Evolutionary conservation across 2,113 vertebrate species (phyloP).

Genomic region (Nettapus auritus): DNA sequence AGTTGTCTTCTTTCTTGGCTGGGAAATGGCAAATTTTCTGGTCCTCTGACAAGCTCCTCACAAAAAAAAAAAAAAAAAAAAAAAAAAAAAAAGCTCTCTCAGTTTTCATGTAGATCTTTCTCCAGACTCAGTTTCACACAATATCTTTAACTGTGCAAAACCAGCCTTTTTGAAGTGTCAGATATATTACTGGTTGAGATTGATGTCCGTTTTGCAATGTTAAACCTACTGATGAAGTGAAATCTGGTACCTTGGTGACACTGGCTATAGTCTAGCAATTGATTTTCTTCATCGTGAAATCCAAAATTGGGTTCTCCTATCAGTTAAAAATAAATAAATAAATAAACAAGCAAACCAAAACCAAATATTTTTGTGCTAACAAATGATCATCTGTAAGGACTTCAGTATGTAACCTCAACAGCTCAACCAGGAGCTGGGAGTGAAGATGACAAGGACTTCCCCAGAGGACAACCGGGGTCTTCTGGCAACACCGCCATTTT

Average conservation of each 20-base stretch:
- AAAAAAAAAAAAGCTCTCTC: neutral
- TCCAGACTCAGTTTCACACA: neutral
- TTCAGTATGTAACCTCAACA: neutral
- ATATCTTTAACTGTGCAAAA: neutral
- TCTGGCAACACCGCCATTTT: neutral
- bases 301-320: neutral
- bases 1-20: neutral
- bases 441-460: neutral
- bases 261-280: neutral
- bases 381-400: neutral
- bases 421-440: neutral
- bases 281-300: neutral
- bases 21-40: neutral
- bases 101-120: neutral
- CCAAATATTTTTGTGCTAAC: neutral
- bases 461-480: neutral
- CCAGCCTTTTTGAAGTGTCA: neutral
- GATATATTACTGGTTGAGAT: neutral
- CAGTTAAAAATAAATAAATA: neutral
- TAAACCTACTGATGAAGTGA: neutral
- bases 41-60: neutral
- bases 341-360: too few relatives aligned
- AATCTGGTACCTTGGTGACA: neutral
- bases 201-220: neutral
- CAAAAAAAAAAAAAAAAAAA: neutral